Base-by-base conservation (phyloP, 2,113 vertebrate species). In the Hippocampus zosterae region DNA sequence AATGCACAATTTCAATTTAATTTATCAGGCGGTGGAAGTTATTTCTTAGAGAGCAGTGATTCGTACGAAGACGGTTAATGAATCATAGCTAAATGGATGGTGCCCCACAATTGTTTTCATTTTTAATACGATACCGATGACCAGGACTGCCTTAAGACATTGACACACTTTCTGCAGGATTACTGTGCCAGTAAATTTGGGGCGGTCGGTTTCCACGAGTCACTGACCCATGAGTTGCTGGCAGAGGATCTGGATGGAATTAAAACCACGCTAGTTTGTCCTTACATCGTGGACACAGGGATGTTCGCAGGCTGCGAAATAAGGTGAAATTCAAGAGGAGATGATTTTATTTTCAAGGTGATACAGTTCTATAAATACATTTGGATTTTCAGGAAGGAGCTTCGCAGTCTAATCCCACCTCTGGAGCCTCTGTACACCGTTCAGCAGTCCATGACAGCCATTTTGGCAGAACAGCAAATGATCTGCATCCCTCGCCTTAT, bases 121-220 rank as follows among this genome's bases (percentile, higher is more conserved):
- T 63, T 60, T 12, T n/a, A 37, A 37, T 21, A 53, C 5, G 12
- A 27, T 33, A 33, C 29, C 29, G 29, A 33, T 60, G 33, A 44
- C 12, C 12, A 40, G 61, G 23, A 48, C 18, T 11, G 16, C 3
- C 50, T 5, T 5, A 27, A 52, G n/a, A 50, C 37, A 8, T 33
- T 53, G 33, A 18, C 6, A 48, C 27, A 53, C 9, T 48, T 40
- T 16, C 29, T 57, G 2, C 71, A 93, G 91, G 89, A 88, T 73
- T 92, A 92, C 77, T 91, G 90, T 71, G 89, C 90, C n/a, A 91
- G 90, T 66, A 91, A 91, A 66, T 93, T 90, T 79, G 90, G 88
- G 41, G 88, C 82, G 0, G 88, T 91, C 1, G 90, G 91, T 33
- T 91, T 91, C 78, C 88, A 91, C 2, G 89, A 92, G 81, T 90